Percentiles rank a stretch among this genome's conserved stretches.
These are phyloP conservation scores for Phrynocephalus forsythii DNA, from an alignment of 2,797 vertebrate species.

Conservation along the genomic window DNA sequence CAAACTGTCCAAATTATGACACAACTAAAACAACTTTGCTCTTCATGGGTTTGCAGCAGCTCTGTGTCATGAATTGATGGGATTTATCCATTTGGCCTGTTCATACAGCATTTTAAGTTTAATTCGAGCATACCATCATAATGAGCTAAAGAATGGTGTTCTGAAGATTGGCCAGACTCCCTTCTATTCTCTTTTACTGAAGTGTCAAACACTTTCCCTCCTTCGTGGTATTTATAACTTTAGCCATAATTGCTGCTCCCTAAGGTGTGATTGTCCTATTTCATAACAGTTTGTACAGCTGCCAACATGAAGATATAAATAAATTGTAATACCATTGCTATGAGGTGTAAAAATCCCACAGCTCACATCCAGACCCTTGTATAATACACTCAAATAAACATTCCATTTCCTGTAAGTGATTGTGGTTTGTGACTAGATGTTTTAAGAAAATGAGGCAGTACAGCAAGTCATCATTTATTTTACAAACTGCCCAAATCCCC, in stretches of 20 bases:
- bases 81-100: slow-evolving; percentile 77
- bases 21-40: slow-evolving; percentile 84
- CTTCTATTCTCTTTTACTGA: slow-evolving; percentile 82
- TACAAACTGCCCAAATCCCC: slow-evolving; percentile 78
- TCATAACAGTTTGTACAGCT: slow-evolving; percentile 91
- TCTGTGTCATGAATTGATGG: slow-evolving; percentile 76
- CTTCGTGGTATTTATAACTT: slow-evolving; percentile 88
- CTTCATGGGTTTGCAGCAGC: slow-evolving; percentile 73
- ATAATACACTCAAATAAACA: slow-evolving; percentile 93
- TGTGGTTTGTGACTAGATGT: slow-evolving; percentile 89
- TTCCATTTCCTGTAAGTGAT: slow-evolving; percentile 92
- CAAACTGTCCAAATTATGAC: slow-evolving; percentile 82
- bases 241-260: slow-evolving; percentile 88
- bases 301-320: slow-evolving; percentile 94
- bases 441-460: slow-evolving; percentile 75
- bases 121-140: slow-evolving; percentile 83
- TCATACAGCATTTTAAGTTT: slow-evolving; percentile 79
- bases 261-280: slow-evolving; percentile 87
- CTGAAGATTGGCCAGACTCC: slow-evolving; percentile 79
- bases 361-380: slow-evolving; percentile 86
- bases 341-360: slow-evolving; percentile 89
- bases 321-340: slow-evolving; percentile 94
- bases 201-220: slow-evolving; percentile 80
- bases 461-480: slow-evolving; percentile 82
- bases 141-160: slow-evolving; percentile 76